Evolutionary conservation across 1,140 invertebrate species (phyloP).

Genomic region (Drosophila dunni): DNA sequence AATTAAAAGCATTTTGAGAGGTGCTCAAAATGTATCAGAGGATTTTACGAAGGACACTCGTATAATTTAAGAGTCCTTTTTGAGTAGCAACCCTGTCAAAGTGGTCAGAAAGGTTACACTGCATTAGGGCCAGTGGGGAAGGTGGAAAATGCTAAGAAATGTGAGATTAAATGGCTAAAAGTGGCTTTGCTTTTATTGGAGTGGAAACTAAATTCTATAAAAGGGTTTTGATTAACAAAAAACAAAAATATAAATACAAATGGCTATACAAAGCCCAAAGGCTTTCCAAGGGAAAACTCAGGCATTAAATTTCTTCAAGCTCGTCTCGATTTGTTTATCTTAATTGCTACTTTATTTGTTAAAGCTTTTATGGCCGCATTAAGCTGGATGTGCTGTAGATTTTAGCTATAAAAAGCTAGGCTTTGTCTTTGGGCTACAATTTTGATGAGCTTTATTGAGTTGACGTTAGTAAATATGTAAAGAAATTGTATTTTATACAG

Average conservation of each 20-base stretch:
- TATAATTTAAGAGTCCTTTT: conserved; percentile 29
- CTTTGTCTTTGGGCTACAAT: too few relatives aligned
- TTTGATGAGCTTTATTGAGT: too few relatives aligned
- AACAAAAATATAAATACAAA: background rate
- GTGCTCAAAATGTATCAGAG: conserved; percentile 22
- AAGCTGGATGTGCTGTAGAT: too few relatives aligned
- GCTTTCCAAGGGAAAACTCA: background rate
- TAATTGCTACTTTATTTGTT: too few relatives aligned
- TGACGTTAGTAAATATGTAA: too few relatives aligned
- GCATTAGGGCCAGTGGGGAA: conserved; percentile 2
- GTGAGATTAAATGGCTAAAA: background rate
- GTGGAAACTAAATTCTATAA: conserved; percentile 19
- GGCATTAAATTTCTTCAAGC: too few relatives aligned
- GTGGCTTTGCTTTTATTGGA: background rate
- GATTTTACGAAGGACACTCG: conserved; percentile 19
- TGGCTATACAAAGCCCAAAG: background rate
- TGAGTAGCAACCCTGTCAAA: background rate
- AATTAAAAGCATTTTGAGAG: conserved; percentile 45
- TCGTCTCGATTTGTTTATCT: too few relatives aligned
- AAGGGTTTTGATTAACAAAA: conserved; percentile 10
- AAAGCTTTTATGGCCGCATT: too few relatives aligned
- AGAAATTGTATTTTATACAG: too few relatives aligned
- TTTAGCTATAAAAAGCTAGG: too few relatives aligned
- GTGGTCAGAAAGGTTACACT: conserved; percentile 11
- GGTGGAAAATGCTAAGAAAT: background rate